Percentiles rank a stretch among this genome's conserved stretches.
Evolutionary conservation across 2,888 invertebrate genomes (phyloP).

Genomic region (Sepiola atlantica): DNA sequence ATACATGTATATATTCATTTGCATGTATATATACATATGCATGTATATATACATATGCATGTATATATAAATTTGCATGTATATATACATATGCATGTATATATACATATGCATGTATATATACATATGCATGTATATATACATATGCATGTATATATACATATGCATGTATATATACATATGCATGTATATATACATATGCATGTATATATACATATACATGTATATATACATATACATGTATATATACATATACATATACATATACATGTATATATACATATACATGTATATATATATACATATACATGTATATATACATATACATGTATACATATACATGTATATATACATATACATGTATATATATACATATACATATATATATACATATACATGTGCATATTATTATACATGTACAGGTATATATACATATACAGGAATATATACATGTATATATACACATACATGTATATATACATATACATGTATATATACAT

Average conservation of each 20-base stretch:
- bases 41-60: neutral
- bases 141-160: neutral
- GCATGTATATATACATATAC: neutral
- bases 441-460: too few relatives aligned
- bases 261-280: neutral
- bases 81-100: slow-evolving; percentile 36
- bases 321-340: slow-evolving; percentile 14
- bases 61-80: too few relatives aligned
- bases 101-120: neutral
- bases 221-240: neutral
- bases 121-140: neutral
- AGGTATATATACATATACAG: too few relatives aligned
- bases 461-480: too few relatives aligned
- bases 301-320: neutral
- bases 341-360: neutral
- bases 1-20: too few relatives aligned
- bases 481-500: neutral
- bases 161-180: slow-evolving; percentile 3
- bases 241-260: neutral
- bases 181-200: neutral
- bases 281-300: neutral
- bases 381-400: too few relatives aligned
- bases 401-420: too few relatives aligned
- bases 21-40: neutral
- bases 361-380: neutral